These are phyloP conservation scores for Psettodes erumei DNA, from an alignment of 2,113 vertebrate genomes.

Conservation along the genomic window DNA sequence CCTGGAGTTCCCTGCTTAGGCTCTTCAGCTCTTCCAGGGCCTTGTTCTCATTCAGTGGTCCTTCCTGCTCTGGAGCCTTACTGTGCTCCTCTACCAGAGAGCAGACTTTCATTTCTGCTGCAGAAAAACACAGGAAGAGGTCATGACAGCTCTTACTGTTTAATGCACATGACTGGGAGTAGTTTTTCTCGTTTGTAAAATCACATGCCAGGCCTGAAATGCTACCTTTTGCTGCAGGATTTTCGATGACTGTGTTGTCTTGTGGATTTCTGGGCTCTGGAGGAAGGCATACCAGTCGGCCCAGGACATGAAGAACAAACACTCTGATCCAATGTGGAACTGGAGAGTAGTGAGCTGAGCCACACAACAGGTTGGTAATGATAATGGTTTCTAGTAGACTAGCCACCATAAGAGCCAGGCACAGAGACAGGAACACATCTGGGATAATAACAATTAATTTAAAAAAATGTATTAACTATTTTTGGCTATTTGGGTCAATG, in stretches of 20 bases:
- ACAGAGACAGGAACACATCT: constrained; percentile 80
- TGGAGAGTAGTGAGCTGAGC: constrained; percentile 39
- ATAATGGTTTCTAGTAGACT: constrained; percentile 77
- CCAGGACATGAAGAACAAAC: constrained; percentile 60
- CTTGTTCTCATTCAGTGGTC: constrained; percentile 2
- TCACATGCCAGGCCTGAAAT: neutral
- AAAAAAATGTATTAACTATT: neutral
- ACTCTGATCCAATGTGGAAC: constrained; percentile 69
- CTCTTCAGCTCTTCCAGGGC: constrained; percentile 64
- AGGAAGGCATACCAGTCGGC: constrained; percentile 49
- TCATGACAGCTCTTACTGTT: neutral
- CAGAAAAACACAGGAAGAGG: neutral
- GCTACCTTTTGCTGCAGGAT: constrained; percentile 26
- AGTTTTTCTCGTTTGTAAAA: neutral
- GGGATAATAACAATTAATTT: neutral
- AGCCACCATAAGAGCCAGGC: constrained; percentile 76
- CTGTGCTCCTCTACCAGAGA: neutral
- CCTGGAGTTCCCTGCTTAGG: constrained; percentile 61
- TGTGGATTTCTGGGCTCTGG: constrained; percentile 22
- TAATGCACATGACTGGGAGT: neutral
- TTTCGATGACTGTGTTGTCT: constrained; percentile 36
- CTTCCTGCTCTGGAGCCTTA: neutral
- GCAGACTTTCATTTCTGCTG: neutral
- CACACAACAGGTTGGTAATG: constrained; percentile 69
- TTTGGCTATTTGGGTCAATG: neutral